A percentile compares a stretch with the other conserved stretches of the same genome.
Evolutionary conservation across 2,113 vertebrate species (phyloP).

Genomic region (Melanocharis versteri): DNA sequence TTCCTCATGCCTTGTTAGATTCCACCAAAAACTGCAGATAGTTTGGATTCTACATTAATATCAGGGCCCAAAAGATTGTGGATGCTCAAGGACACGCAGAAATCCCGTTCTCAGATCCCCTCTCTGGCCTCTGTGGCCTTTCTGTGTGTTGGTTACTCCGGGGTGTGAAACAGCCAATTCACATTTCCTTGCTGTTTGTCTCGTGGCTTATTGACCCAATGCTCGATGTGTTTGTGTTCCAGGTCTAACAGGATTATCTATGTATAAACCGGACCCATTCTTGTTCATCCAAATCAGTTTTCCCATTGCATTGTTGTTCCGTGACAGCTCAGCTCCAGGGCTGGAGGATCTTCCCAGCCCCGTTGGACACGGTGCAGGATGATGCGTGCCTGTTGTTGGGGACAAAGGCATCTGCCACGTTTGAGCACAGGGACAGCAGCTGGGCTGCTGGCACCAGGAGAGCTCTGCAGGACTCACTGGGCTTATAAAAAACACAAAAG

Average conservation of each 20-base stretch:
- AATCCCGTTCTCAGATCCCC: not conserved
- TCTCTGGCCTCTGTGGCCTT: not conserved
- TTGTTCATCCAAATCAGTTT: not conserved
- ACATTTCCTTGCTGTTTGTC: not conserved
- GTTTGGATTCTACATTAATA: not conserved
- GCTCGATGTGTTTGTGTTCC: not conserved
- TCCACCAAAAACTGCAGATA: not conserved
- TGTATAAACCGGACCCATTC: not conserved
- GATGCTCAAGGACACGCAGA: not conserved
- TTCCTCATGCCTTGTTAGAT: not conserved
- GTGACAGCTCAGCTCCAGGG: not conserved
- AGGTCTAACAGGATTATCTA: not conserved
- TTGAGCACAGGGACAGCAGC: not conserved
- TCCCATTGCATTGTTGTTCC: not conserved
- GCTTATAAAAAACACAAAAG: not conserved
- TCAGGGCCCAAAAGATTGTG: not conserved
- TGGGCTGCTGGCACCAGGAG: not conserved
- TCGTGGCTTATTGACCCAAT: not conserved
- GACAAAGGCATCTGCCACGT: not conserved
- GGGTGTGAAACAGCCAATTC: not conserved
- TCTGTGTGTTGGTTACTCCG: fast-evolving
- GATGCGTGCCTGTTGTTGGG: not conserved
- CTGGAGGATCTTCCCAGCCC: not conserved
- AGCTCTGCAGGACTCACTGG: not conserved
- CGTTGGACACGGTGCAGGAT: fast-evolving